A percentile compares a stretch with the other conserved stretches of the same genome.
Evolutionary conservation across 1,140 invertebrate genomes (phyloP).

Genomic region (Stegodyphus dumicola): DNA sequence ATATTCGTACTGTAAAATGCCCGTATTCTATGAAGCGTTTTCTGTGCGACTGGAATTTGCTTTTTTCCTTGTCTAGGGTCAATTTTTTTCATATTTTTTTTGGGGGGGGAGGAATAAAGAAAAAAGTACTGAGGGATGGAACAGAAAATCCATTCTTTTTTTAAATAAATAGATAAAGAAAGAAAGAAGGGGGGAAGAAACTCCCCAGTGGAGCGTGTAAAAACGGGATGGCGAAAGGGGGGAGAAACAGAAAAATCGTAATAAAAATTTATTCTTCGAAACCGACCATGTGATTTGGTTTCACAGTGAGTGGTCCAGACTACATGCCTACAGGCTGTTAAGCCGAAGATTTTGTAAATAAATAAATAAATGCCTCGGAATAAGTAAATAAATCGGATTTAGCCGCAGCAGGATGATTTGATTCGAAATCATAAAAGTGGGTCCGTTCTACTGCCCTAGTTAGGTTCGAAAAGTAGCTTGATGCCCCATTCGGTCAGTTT

Average conservation of each 20-base stretch:
- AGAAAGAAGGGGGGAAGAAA: no score
- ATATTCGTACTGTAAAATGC: neutral
- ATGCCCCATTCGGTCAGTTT: neutral
- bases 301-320: slow-evolving; percentile 26
- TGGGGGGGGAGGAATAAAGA: neutral
- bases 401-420: neutral
- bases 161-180: neutral
- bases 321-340: slow-evolving; percentile 8
- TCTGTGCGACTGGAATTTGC: neutral
- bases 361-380: slow-evolving; percentile 45
- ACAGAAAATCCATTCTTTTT: neutral
- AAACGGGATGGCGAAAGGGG: neutral
- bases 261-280: slow-evolving; percentile 56
- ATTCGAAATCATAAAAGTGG: neutral
- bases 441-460: neutral
- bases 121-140: neutral
- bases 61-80: neutral
- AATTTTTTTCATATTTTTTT: neutral
- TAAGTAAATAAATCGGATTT: neutral
- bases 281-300: slow-evolving; percentile 53
- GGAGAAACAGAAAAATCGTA: slow-evolving; percentile 19
- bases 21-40: neutral
- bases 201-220: slow-evolving; percentile 18
- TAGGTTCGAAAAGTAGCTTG: neutral
- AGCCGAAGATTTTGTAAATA: slow-evolving; percentile 21